Conservation (phyloP, 2,113 vertebrate species). For the Onychostruthus taczanowskii region DNA sequence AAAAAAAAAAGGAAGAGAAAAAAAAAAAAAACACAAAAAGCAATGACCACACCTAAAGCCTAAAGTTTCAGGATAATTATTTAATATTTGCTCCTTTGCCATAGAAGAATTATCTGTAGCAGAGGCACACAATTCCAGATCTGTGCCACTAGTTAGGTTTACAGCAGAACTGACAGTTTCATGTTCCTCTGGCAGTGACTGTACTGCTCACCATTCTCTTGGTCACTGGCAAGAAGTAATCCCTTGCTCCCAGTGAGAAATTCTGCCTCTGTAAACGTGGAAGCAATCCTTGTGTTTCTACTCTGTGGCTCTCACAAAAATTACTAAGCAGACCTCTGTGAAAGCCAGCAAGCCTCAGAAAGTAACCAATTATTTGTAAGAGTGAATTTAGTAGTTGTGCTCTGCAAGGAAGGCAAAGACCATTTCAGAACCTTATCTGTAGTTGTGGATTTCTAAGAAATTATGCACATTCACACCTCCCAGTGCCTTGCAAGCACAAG, state of each 20-base stretch:
- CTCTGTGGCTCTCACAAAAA: neutral
- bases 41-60: too few relatives aligned
- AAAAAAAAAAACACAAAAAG: neutral
- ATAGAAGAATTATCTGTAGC: neutral
- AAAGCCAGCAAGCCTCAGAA: neutral
- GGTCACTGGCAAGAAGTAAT: neutral
- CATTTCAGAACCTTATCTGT: neutral
- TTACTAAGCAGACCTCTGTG: neutral
- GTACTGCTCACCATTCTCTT: neutral
- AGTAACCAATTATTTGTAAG: neutral
- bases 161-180: neutral
- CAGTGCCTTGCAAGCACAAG: neutral
- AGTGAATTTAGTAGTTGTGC: neutral
- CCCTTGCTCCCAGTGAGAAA: neutral
- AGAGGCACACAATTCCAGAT: neutral
- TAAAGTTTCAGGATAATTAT: neutral
- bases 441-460: neutral
- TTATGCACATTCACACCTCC: neutral
- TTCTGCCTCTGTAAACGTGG: neutral
- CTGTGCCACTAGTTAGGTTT: neutral
- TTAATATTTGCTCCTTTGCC: neutral
- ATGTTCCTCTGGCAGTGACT: neutral
- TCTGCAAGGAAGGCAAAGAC: neutral
- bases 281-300: neutral
- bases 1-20: too few relatives aligned